A percentile compares a stretch with the other conserved stretches of the same genome.
Evolutionary conservation across 2,797 vertebrate genomes (phyloP).

Genomic region (Corythornis leucogaster): DNA sequence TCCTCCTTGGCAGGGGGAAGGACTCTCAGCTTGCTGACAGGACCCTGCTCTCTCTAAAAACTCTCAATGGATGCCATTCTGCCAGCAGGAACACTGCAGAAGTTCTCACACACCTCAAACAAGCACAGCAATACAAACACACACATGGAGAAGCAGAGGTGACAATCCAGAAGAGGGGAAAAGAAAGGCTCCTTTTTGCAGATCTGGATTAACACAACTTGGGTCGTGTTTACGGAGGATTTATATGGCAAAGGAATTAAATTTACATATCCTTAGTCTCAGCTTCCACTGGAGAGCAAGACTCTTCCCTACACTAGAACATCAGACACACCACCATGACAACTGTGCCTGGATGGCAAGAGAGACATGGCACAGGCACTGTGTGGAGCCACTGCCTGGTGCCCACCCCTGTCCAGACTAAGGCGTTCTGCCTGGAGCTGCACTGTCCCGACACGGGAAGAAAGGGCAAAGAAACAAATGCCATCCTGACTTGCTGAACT

Average conservation of each 20-base stretch:
- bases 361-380: rapidly evolving
- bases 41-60: neutral
- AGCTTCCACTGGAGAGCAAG: neutral
- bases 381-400: rapidly evolving
- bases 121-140: neutral
- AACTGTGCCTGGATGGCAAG: neutral
- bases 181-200: conserved; percentile 19
- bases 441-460: neutral
- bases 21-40: neutral
- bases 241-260: conserved; percentile 28
- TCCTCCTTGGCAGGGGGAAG: conserved; percentile 49
- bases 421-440: neutral
- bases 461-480: neutral
- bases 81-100: neutral
- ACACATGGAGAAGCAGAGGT: neutral
- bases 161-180: neutral
- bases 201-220: conserved; percentile 27
- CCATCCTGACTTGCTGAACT: neutral
- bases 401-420: neutral
- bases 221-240: conserved; percentile 22
- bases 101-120: neutral
- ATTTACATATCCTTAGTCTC: conserved; percentile 16
- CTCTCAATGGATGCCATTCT: neutral
- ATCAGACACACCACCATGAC: rapidly evolving
- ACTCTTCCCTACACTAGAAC: neutral